Evolutionary conservation across 2,113 vertebrate genomes (phyloP).

Genomic region (Nettapus auritus): DNA sequence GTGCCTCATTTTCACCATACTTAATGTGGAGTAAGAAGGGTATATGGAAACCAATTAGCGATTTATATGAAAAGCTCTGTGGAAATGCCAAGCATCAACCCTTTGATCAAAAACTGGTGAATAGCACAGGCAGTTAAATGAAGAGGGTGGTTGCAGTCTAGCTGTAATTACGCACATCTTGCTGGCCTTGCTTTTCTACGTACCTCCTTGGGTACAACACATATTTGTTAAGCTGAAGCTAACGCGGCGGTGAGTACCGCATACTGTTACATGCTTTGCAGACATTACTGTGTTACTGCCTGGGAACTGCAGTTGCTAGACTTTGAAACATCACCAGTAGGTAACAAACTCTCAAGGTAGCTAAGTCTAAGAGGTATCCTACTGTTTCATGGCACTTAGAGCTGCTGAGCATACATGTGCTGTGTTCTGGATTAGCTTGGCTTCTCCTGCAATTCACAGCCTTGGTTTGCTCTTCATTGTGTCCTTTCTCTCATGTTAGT

Average conservation of each 20-base stretch:
- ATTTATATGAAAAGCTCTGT: not conserved
- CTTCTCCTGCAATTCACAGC: not conserved
- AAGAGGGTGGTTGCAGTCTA: not conserved
- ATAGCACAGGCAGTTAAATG: not conserved
- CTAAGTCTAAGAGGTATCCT: not conserved
- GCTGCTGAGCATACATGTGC: accelerated
- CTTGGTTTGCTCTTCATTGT: not conserved
- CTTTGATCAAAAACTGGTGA: not conserved
- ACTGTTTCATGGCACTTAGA: not conserved
- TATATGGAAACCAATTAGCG: not conserved
- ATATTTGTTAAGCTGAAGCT: not conserved
- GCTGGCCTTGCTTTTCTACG: not conserved
- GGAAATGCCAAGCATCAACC: not conserved
- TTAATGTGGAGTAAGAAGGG: not conserved
- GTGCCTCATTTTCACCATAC: not conserved
- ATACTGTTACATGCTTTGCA: not conserved
- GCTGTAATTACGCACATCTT: not conserved
- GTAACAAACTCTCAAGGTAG: not conserved
- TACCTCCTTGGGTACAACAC: not conserved
- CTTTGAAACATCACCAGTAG: not conserved
- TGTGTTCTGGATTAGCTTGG: not conserved
- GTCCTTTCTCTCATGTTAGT: not conserved
- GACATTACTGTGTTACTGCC: not conserved
- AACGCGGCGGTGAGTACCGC: not conserved
- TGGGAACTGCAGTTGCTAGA: not conserved